These are phyloP conservation scores for Lepilemur ruficaudatus DNA, from an alignment of 2,797 vertebrate species.

Conservation along the genomic window DNA sequence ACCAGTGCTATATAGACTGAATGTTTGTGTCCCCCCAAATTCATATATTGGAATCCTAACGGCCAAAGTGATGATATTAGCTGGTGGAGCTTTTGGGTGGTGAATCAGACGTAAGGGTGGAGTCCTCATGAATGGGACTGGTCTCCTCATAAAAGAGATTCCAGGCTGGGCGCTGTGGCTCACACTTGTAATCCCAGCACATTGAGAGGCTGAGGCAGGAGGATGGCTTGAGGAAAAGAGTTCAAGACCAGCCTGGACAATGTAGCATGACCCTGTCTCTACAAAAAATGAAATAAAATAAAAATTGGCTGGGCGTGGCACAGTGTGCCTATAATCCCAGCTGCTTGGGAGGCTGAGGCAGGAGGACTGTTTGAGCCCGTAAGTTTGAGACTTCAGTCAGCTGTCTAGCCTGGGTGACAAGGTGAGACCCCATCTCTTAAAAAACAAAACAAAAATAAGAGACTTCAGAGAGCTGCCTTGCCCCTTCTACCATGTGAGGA, in stretches of 20 bases:
- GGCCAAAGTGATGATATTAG: not conserved
- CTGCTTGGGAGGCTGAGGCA: not conserved
- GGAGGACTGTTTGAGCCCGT: not conserved
- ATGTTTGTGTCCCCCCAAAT: not conserved
- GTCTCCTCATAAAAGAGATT: not conserved
- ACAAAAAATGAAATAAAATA: not conserved
- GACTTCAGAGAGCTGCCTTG: not conserved
- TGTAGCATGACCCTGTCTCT: not conserved
- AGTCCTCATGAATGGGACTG: not conserved
- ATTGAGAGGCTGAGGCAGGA: not conserved
- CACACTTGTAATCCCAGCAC: not conserved
- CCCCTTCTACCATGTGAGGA: not conserved
- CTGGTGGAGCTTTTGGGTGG: not conserved
- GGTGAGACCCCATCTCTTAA: not conserved
- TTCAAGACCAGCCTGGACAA: not conserved
- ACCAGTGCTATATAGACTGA: not conserved
- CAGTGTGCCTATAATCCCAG: not conserved
- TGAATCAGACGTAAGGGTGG: not conserved
- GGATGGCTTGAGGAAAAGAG: not conserved
- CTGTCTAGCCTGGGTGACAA: not conserved
- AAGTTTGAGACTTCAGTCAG: not conserved
- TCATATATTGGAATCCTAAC: not conserved
- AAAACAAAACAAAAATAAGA: not conserved
- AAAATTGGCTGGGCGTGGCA: not conserved
- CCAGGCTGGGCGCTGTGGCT: not conserved